phyloP scores from a whole-genome alignment of 2,888 invertebrate genomes.

The Caenorhabditis wallacei region DNA sequence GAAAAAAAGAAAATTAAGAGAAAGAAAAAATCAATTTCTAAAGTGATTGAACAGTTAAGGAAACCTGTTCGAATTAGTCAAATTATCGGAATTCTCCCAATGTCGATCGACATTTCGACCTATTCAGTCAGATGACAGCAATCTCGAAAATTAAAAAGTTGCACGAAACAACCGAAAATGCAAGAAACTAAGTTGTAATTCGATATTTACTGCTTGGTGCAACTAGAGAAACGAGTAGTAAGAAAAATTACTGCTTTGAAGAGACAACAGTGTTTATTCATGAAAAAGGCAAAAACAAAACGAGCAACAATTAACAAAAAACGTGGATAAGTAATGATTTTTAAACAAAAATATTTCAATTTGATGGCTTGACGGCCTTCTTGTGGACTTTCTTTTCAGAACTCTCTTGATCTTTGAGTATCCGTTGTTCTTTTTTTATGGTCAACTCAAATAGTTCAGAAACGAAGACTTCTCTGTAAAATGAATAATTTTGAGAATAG shows the following conservation, averaged over 20 bases:
- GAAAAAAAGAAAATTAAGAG: no score
- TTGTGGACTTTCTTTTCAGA: constrained; percentile 6
- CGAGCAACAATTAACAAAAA: constrained; percentile 26
- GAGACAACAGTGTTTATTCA: background rate
- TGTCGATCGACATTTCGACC: background rate
- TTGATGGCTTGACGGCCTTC: background rate
- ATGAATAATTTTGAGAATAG: background rate
- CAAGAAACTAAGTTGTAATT: constrained; percentile 36
- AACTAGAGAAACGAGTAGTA: background rate
- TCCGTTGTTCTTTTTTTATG: constrained; percentile 72
- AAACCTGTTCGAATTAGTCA: constrained; percentile 46
- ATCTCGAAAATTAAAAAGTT: constrained; percentile 23
- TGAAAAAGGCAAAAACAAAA: constrained; percentile 11
- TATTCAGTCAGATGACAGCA: constrained; percentile 16
- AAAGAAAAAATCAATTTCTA: background rate
- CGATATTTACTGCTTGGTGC: constrained; percentile 21
- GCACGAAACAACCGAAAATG: constrained; percentile 35
- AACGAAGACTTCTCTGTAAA: constrained; percentile 73
- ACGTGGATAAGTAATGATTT: constrained; percentile 25
- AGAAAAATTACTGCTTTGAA: background rate
- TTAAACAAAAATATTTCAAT: background rate
- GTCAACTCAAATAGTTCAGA: constrained; percentile 79
- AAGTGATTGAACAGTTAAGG: background rate
- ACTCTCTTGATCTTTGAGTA: constrained; percentile 53
- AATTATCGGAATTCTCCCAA: constrained; percentile 7